Conservation (phyloP, 2,113 vertebrate genomes). For the Podarcis muralis region DNA sequence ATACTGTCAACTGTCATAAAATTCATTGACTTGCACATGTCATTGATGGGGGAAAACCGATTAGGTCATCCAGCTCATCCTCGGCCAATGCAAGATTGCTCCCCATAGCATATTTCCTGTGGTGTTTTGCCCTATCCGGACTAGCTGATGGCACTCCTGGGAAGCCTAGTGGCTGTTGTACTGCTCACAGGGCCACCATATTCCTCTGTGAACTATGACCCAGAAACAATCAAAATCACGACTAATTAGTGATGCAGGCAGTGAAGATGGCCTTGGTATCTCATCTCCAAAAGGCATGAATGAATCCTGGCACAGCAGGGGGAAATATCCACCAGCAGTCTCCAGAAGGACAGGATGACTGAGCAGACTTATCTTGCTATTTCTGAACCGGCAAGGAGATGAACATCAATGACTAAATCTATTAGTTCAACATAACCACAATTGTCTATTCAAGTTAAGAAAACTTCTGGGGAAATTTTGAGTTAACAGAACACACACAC, state of each 20-base stretch:
- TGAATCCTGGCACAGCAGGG: constrained; percentile 55
- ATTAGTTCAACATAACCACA: constrained; percentile 27
- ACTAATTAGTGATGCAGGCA: background rate
- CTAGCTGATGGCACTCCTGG: constrained; percentile 3
- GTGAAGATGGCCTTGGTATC: background rate
- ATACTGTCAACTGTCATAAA: constrained; percentile 70
- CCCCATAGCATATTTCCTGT: constrained; percentile 3
- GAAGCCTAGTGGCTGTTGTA: constrained; percentile 1
- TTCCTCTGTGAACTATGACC: constrained; percentile 15
- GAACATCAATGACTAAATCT: constrained; percentile 32
- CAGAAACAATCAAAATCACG: constrained; percentile 16
- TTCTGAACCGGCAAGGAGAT: constrained; percentile 46
- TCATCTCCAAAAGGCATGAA: constrained; percentile 49
- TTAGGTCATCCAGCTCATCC: constrained; percentile 48
- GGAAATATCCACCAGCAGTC: constrained; percentile 21
- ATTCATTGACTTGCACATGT: constrained; percentile 55
- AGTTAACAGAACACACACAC: background rate
- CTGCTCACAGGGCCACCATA: background rate
- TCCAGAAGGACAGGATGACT: constrained; percentile 48
- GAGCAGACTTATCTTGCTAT: constrained; percentile 36
- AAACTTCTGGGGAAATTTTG: background rate
- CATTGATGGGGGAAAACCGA: constrained; percentile 50
- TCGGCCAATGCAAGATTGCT: constrained; percentile 6
- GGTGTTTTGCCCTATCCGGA: background rate
- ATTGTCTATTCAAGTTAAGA: constrained; percentile 36